Conservation (phyloP, 2,888 invertebrate genomes). For the Andrena marginata region DNA sequence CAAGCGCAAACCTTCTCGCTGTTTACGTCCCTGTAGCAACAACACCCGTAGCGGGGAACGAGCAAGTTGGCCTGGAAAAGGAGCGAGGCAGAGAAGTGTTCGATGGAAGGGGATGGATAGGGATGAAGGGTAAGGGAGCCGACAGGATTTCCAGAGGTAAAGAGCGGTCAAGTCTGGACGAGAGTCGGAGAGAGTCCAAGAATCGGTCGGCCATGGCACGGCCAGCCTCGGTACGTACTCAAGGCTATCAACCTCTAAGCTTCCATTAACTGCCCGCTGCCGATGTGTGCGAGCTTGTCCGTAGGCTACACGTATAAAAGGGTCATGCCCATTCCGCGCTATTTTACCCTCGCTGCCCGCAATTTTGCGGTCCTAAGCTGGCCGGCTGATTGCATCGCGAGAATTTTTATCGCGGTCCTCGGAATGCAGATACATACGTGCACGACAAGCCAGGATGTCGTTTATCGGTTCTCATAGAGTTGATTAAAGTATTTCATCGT, state of each 20-base stretch:
- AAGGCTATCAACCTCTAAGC: slow-evolving; percentile 77
- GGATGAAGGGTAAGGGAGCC: slow-evolving; percentile 43
- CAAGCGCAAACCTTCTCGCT: slow-evolving; percentile 41
- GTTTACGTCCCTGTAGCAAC: slow-evolving; percentile 29
- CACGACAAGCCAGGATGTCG: no score
- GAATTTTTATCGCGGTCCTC: slow-evolving; percentile 47
- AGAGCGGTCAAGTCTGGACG: slow-evolving; percentile 49
- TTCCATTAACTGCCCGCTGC: slow-evolving; percentile 74
- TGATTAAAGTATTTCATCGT: slow-evolving; percentile 11
- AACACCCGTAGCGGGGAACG: slow-evolving; percentile 16
- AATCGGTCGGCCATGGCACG: slow-evolving; percentile 64
- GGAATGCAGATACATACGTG: slow-evolving; percentile 2
- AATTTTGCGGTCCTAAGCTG: slow-evolving; percentile 72
- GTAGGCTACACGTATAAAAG: slow-evolving; percentile 25
- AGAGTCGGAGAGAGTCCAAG: slow-evolving; percentile 53
- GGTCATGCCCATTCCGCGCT: slow-evolving; percentile 53
- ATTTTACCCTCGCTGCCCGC: slow-evolving; percentile 67
- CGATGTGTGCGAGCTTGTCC: slow-evolving; percentile 45
- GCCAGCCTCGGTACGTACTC: slow-evolving; percentile 60
- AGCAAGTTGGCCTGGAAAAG: slow-evolving; percentile 34
- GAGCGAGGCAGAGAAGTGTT: slow-evolving; percentile 17
- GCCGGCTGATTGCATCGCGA: slow-evolving; percentile 63
- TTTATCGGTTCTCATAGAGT: background rate
- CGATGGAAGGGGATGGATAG: slow-evolving; percentile 42
- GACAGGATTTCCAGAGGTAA: slow-evolving; percentile 52